Percentiles rank a stretch among this genome's conserved stretches.
Evolutionary conservation across 2,888 invertebrate genomes (phyloP).

Genomic region (Eugnorisma glareosa): DNA sequence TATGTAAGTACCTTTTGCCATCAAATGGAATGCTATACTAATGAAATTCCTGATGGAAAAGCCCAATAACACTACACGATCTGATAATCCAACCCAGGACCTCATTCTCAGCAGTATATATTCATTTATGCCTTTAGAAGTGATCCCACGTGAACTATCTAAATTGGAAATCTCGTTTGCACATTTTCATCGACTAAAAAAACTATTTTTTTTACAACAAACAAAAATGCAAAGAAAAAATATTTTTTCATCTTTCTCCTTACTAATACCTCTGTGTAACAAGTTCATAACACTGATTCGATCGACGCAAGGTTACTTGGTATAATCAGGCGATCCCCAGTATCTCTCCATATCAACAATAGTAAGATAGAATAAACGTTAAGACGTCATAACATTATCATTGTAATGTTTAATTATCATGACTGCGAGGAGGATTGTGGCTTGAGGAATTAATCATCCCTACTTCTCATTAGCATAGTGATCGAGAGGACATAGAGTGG

Average conservation of each 20-base stretch:
- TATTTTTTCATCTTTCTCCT: neutral
- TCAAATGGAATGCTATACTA: neutral
- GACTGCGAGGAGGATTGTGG: constrained; percentile 2
- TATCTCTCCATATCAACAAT: neutral
- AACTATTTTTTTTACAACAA: neutral
- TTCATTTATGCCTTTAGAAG: neutral
- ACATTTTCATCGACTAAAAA: neutral
- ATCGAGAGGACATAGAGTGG: constrained; percentile 41
- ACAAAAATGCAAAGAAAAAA: neutral
- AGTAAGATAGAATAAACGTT: neutral
- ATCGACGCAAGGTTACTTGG: neutral
- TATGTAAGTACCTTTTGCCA: neutral
- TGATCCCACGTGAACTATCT: neutral
- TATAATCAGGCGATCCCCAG: constrained; percentile 21
- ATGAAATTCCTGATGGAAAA: neutral
- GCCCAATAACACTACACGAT: neutral
- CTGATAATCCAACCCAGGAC: neutral
- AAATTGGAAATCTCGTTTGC: neutral
- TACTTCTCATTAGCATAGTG: constrained; percentile 44
- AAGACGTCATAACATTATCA: constrained; percentile 38
- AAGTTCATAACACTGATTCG: constrained; percentile 18
- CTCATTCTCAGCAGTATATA: neutral
- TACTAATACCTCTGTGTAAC: neutral
- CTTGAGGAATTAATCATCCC: constrained; percentile 42
- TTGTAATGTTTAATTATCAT: constrained; percentile 43